phyloP scores from a whole-genome alignment of 2,113 vertebrate species.

The Geococcyx californianus region DNA sequence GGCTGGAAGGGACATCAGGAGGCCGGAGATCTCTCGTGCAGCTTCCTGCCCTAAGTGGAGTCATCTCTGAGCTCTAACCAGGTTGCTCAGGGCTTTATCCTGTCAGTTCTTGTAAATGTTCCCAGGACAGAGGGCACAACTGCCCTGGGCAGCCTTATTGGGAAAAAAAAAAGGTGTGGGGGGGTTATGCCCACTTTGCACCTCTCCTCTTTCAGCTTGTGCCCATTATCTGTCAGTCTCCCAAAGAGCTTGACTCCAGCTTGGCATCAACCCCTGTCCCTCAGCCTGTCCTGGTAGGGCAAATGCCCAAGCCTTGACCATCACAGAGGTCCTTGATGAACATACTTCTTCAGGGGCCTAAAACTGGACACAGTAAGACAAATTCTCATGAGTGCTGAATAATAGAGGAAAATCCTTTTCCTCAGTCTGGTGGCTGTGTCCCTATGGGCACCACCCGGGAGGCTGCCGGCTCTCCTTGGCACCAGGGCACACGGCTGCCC shows the following conservation, averaged over 20 bases:
- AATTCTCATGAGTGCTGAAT: background rate
- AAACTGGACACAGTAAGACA: background rate
- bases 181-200: background rate
- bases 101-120: background rate
- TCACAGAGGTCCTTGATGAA: background rate
- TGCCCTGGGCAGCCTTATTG: background rate
- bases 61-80: background rate
- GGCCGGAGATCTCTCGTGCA: background rate
- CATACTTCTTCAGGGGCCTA: rapidly evolving
- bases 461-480: background rate
- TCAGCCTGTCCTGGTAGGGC: background rate
- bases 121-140: background rate
- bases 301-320: background rate
- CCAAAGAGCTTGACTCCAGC: background rate
- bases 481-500: background rate
- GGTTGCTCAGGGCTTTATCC: background rate
- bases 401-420: background rate
- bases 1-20: background rate
- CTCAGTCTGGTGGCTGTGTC: background rate
- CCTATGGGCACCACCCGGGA: background rate
- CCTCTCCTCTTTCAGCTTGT: background rate
- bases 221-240: background rate
- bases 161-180: background rate
- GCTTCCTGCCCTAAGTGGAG: background rate
- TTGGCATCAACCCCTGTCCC: background rate